phyloP scores from a whole-genome alignment of 1,140 invertebrate species.

The Anastrepha obliqua region DNA sequence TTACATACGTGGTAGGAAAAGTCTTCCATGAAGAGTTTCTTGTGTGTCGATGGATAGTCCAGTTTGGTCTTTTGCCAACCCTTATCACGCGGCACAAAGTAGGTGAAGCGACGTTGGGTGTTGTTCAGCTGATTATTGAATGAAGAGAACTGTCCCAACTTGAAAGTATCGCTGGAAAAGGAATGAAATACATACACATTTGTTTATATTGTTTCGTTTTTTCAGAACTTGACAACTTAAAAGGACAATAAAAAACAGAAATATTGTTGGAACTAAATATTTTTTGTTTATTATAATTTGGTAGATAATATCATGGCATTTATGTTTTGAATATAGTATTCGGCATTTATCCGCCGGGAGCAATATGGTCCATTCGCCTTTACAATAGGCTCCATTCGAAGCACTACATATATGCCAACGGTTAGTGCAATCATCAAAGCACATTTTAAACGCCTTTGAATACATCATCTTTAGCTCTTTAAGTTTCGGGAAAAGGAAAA shows the following conservation, averaged over 20 bases:
- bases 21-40: conserved; percentile 88
- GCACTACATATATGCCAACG: too few species aligned
- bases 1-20: conserved; percentile 86
- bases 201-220: background rate
- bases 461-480: too few species aligned
- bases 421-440: too few species aligned
- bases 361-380: too few species aligned
- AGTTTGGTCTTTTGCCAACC: conserved; percentile 87
- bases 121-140: conserved; percentile 88
- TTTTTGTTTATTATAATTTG: too few species aligned
- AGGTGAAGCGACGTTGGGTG: conserved; percentile 88
- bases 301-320: too few species aligned
- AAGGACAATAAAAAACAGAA: background rate
- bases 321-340: too few species aligned
- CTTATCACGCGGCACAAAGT: conserved; percentile 91
- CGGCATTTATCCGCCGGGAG: too few species aligned
- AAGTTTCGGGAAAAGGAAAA: too few species aligned
- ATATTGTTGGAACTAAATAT: background rate
- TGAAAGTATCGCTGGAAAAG: conserved; percentile 82
- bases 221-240: background rate
- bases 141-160: conserved; percentile 81
- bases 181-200: background rate
- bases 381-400: too few species aligned
- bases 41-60: conserved; percentile 84
- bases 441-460: too few species aligned